Percentiles rank a stretch among this genome's conserved stretches.
phyloP scores from a whole-genome alignment of 2,113 vertebrate genomes.

The Sylvilagus bachmani region DNA sequence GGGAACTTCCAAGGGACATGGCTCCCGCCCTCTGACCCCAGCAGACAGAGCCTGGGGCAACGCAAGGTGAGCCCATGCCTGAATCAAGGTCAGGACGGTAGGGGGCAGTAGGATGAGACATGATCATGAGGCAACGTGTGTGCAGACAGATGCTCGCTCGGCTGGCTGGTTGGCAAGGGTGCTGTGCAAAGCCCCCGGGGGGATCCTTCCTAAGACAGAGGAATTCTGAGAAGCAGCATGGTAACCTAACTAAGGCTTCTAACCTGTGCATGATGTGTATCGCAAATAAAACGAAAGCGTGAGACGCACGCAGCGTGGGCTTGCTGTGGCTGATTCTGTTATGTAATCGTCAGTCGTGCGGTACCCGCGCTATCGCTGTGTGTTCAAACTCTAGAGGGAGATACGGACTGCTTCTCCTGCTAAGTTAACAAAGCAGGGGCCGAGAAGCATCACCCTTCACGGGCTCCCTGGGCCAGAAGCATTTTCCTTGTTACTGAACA shows the following conservation, averaged over 20 bases:
- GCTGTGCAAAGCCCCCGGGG: slow-evolving; percentile 50
- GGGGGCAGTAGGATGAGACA: neutral
- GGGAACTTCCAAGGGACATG: slow-evolving; percentile 8
- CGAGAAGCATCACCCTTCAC: neutral
- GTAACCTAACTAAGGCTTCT: slow-evolving; percentile 23
- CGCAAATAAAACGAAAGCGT: neutral
- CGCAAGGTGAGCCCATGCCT: neutral
- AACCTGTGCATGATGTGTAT: neutral
- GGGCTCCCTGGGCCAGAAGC: neutral
- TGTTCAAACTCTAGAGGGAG: slow-evolving; percentile 30
- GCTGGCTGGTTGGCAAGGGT: slow-evolving; percentile 25
- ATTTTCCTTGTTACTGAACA: neutral
- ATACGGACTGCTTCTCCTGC: slow-evolving; percentile 14
- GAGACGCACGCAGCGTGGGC: neutral
- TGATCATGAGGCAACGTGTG: neutral
- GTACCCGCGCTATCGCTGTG: neutral
- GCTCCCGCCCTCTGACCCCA: neutral
- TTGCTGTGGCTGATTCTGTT: neutral
- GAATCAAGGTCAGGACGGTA: neutral
- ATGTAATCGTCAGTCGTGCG: neutral
- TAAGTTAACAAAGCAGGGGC: neutral
- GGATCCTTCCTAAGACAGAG: slow-evolving; percentile 52
- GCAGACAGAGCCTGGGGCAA: neutral
- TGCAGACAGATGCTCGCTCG: neutral
- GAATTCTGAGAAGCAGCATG: slow-evolving; percentile 49